Percentiles rank a stretch among this genome's conserved stretches.
Conservation (phyloP, 2,888 invertebrate genomes). For the Melikaiella ostensackeni region DNA sequence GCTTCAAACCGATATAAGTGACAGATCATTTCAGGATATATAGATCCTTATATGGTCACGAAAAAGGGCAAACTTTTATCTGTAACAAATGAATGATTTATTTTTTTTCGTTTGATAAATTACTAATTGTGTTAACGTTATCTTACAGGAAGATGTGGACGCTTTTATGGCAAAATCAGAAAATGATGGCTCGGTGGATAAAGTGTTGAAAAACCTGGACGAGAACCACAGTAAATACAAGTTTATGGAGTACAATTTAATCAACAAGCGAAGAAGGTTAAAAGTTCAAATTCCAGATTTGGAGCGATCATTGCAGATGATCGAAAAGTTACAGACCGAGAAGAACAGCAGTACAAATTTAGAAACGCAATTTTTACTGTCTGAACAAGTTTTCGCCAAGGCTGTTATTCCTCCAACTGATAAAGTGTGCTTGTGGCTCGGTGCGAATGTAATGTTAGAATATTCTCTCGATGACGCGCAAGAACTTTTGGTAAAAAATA, state of each 20-base stretch:
- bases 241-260: slow-evolving; percentile 96
- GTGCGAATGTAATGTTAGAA: slow-evolving; percentile 98
- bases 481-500: slow-evolving; percentile 88
- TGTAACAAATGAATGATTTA: too few relatives aligned
- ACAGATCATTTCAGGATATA: not conserved
- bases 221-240: slow-evolving; percentile 98
- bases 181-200: slow-evolving; percentile 90
- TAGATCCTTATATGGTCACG: slow-evolving; percentile 65
- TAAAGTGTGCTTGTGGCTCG: slow-evolving; percentile 90
- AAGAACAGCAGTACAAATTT: slow-evolving; percentile 83
- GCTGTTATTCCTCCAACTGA: slow-evolving; percentile 93
- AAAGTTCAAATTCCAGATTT: slow-evolving; percentile 97
- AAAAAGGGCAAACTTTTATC: slow-evolving; percentile 41
- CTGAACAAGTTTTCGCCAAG: slow-evolving; percentile 91
- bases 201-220: slow-evolving; percentile 91
- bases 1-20: not conserved
- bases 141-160: slow-evolving; percentile 93
- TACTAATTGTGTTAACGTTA: not conserved
- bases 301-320: slow-evolving; percentile 93
- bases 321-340: slow-evolving; percentile 90
- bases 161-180: slow-evolving; percentile 91
- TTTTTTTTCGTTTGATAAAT: not conserved
- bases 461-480: slow-evolving; percentile 95
- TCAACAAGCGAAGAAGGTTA: slow-evolving; percentile 90
- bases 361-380: slow-evolving; percentile 93